These are phyloP conservation scores for Abrostola triplasia DNA, from an alignment of 2,888 invertebrate species.

Conservation along the genomic window DNA sequence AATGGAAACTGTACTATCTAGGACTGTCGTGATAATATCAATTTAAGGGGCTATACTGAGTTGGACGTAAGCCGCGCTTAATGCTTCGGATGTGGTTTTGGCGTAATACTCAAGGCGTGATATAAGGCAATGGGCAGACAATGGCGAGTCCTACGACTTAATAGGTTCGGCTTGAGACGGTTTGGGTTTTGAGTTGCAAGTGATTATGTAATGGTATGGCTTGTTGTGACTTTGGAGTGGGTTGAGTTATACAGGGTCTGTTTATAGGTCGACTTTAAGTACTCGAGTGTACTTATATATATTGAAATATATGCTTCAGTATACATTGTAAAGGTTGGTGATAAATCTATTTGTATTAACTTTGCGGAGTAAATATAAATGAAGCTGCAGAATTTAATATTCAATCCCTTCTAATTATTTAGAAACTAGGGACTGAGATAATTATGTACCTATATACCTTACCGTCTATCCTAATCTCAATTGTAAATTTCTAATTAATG, in stretches of 20 bases:
- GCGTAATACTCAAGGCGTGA: slow-evolving; percentile 55
- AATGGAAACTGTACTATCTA: slow-evolving; percentile 57
- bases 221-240: slow-evolving; percentile 20
- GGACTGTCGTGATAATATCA: slow-evolving; percentile 62
- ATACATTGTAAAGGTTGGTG: no score
- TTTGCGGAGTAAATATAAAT: no score
- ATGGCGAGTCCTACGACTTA: slow-evolving; percentile 45
- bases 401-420: no score
- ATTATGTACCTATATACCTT: no score
- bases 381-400: no score
- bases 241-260: not conserved
- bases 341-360: no score
- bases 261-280: not conserved
- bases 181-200: slow-evolving; percentile 12
- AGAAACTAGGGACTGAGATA: no score
- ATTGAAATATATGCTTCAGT: no score
- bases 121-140: slow-evolving; percentile 55
- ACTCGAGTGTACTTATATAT: no score
- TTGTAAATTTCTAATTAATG: no score
- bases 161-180: slow-evolving; percentile 42
- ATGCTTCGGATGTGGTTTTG: slow-evolving; percentile 53
- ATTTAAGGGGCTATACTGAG: slow-evolving; percentile 56
- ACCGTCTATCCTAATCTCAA: no score
- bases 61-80: slow-evolving; percentile 55
- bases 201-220: slow-evolving; percentile 15